Evolutionary conservation across 2,113 vertebrate genomes (phyloP).

Genomic region (Bungarus multicinctus): DNA sequence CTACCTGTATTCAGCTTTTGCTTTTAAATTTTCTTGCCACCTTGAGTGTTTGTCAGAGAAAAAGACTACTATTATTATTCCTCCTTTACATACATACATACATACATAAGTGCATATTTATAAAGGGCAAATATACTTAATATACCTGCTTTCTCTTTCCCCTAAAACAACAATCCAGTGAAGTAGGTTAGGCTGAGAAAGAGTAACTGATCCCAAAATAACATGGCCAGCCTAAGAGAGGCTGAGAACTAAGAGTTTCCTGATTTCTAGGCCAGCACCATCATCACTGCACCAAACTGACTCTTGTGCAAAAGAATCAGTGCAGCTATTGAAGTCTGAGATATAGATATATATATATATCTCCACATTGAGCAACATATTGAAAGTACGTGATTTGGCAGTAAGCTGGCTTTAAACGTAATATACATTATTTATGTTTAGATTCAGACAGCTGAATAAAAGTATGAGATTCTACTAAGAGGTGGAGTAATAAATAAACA

Average conservation of each 20-base stretch:
- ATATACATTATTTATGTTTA: neutral
- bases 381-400: neutral
- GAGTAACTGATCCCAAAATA: neutral
- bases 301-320: neutral
- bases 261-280: neutral
- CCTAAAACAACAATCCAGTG: neutral
- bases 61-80: neutral
- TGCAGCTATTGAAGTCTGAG: neutral
- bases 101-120: neutral
- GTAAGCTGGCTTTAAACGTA: neutral
- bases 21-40: neutral
- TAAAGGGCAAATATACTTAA: neutral
- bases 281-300: neutral
- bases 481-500: neutral
- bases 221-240: neutral
- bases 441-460: neutral
- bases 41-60: neutral
- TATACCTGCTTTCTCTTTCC: neutral
- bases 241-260: neutral
- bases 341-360: neutral
- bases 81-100: neutral
- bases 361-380: neutral
- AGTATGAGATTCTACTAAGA: neutral
- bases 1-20: neutral
- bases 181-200: neutral